phyloP scores from a whole-genome alignment of 1,140 invertebrate genomes.

The Chionoecetes opilio region DNA sequence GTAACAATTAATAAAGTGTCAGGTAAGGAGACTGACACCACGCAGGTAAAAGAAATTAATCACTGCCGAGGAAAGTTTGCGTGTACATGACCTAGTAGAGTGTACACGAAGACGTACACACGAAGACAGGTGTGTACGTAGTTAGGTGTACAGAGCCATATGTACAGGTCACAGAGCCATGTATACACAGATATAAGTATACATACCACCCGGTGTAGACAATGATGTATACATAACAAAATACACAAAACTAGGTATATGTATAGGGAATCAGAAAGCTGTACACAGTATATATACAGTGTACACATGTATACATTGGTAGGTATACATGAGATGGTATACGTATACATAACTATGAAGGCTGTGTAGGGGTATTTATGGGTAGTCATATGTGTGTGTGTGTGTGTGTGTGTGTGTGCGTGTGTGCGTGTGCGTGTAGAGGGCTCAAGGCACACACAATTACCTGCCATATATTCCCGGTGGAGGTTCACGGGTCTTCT shows the following conservation, averaged over 20 bases:
- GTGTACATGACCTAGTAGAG: no score
- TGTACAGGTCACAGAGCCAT: no score
- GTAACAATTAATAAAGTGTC: not conserved
- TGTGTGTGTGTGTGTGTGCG: slow-evolving; percentile 41
- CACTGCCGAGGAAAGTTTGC: not conserved
- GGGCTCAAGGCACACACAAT: not conserved
- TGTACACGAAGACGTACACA: no score
- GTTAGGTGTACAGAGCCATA: not conserved
- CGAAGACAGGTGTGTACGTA: not conserved
- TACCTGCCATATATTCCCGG: not conserved
- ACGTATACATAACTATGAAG: no score
- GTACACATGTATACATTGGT: no score
- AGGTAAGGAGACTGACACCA: not conserved
- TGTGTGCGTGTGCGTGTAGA: not conserved
- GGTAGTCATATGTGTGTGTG: not conserved
- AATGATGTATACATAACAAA: no score
- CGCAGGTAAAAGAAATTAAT: not conserved
- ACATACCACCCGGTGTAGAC: no score
- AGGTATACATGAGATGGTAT: no score
- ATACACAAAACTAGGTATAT: not conserved
- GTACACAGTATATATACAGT: no score
- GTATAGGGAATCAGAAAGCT: no score
- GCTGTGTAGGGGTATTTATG: not conserved
- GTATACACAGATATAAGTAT: no score
- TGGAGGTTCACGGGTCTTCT: not conserved